Evolutionary conservation across 2,888 invertebrate genomes (phyloP), one percentile per base, ranked within the genome.

Genomic region (Artemia sinica): DNA sequence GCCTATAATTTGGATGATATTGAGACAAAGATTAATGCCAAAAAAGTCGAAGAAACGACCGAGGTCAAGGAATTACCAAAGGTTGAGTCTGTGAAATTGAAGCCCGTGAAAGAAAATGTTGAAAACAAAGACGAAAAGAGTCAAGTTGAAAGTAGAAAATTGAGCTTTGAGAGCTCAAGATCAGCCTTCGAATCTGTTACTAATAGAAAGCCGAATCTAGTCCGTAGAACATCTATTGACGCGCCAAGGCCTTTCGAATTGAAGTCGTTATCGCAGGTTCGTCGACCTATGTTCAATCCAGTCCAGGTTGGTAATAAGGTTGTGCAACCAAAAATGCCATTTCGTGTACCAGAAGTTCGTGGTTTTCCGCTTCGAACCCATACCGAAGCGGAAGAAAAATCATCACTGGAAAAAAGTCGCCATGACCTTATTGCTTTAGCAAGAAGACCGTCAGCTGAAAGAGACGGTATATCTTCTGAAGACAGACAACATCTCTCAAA

Each of bases 381-480:
- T n/a, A 28, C 49, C 6, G 70, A 52, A 12, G 66, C 50, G 8
- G 52, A 65, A 66, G 50, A 51, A 18, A 48, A 66, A 11, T 13
- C 50, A 14, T n/a, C 4, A 7, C 41, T 28, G 18, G n/a, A 66
- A 18, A 67, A 66, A 48, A 11, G 12, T 66, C 14, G 66, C 13
- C n/a, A 14, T 66, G 50, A 50, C 66, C 71, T 71, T 12, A 69
- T 71, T 48, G 67, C 52, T 8, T 67, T 67, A 12, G 71, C 71
- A 48, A n/a, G 71, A 12, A 70, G 69, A 50, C 71, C 71, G 8
- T 71, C 71, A 12, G 71, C 71, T 3, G 70, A 70, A 50, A 48
- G 63, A 28, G 63, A 58, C n/a, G 9, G 8, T 9, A 58, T 18
- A n/a, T 28, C 28, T n/a, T 18, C 12, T n/a, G 63, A 58, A 58